phyloP scores from a whole-genome alignment of 2,797 vertebrate genomes.

The Sarcoramphus papa region DNA sequence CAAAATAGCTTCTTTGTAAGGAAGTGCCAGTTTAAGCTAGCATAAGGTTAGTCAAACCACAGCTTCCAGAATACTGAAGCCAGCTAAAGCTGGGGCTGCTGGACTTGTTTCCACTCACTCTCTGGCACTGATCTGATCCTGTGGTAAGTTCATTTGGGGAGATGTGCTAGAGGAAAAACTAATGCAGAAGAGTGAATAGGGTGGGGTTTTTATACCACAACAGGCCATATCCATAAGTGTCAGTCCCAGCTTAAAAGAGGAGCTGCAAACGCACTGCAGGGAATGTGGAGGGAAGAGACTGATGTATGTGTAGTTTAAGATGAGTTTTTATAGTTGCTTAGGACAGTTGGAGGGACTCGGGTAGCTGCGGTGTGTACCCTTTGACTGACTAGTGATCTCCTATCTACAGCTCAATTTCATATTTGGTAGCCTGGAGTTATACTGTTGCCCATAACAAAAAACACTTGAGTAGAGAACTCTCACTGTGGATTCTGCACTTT shows the following conservation, averaged over 20 bases:
- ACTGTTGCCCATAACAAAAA: background rate
- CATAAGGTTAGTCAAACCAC: background rate
- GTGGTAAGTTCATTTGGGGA: background rate
- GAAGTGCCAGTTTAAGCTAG: background rate
- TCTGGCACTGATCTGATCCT: background rate
- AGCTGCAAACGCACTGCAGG: background rate
- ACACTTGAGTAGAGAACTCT: background rate
- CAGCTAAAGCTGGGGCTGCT: background rate
- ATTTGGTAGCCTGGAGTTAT: background rate
- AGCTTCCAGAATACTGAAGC: background rate
- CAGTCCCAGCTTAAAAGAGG: background rate
- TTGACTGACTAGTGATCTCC: background rate
- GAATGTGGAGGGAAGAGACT: background rate
- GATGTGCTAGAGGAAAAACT: background rate
- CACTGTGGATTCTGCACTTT: background rate
- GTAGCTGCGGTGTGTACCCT: background rate
- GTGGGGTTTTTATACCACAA: background rate
- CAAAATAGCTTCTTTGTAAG: background rate
- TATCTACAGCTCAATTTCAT: background rate
- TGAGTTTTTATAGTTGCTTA: background rate
- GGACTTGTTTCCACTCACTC: background rate
- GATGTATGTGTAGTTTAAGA: background rate
- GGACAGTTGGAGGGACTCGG: background rate
- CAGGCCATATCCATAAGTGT: rapidly evolving
- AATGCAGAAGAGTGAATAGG: background rate